Conservation (phyloP, 2,888 invertebrate genomes). For the Eumerus sabulonum region DNA sequence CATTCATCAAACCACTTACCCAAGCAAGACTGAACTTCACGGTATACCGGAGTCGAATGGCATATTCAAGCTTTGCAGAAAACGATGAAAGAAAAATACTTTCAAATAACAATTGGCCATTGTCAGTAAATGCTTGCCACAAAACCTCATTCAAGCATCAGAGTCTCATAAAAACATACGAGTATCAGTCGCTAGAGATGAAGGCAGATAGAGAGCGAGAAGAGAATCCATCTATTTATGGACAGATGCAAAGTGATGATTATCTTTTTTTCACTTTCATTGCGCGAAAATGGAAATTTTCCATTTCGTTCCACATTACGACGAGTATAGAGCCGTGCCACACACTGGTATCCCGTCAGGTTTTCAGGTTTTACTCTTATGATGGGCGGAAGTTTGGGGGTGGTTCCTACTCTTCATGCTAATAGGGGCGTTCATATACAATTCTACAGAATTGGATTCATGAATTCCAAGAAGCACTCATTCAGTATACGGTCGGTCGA, state of each 20-base stretch:
- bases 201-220: not conserved
- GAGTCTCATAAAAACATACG: not conserved
- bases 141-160: constrained; percentile 18
- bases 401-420: not conserved
- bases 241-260: constrained; percentile 38
- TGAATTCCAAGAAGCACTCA: constrained; percentile 20
- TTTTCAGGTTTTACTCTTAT: not conserved
- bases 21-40: constrained; percentile 61
- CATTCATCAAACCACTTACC: constrained; percentile 57
- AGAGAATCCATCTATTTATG: constrained; percentile 46
- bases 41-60: constrained; percentile 55
- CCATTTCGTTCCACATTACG: no score
- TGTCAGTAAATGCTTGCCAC: constrained; percentile 19
- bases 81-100: constrained; percentile 6
- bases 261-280: constrained; percentile 61
- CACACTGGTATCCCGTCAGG: not conserved
- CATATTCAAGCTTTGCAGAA: no score
- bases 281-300: constrained; percentile 55
- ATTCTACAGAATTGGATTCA: constrained; percentile 25
- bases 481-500: not conserved
- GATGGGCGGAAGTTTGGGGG: constrained; percentile 12
- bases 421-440: not conserved
- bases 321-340: constrained; percentile 12
- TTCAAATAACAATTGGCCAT: constrained; percentile 33
- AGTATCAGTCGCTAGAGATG: not conserved